phyloP scores from a whole-genome alignment of 2,888 invertebrate species.

The Ennomos quercinarius region DNA sequence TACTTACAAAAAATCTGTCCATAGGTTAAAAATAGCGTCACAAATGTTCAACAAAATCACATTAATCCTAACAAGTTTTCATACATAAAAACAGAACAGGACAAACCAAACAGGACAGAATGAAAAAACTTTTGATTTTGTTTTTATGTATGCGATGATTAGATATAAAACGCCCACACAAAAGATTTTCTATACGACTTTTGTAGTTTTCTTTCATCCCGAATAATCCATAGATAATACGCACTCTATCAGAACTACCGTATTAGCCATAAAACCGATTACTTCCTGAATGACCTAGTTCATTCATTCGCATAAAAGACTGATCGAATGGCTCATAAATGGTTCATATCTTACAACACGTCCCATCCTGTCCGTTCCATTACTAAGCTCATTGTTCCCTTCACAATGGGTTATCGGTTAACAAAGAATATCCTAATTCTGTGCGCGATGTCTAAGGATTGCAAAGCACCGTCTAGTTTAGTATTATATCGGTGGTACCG shows the following conservation, averaged over 20 bases:
- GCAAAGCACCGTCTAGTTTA: not conserved
- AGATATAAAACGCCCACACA: not conserved
- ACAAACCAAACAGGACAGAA: no score
- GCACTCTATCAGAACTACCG: not conserved
- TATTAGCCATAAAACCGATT: constrained; percentile 2
- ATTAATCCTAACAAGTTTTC: no score
- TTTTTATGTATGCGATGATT: no score
- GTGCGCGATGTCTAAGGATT: constrained; percentile 5
- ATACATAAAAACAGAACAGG: no score
- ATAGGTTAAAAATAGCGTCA: no score
- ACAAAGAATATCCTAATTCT: constrained; percentile 19
- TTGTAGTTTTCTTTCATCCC: no score
- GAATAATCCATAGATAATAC: no score
- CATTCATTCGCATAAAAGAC: constrained; percentile 7
- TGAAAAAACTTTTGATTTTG: no score
- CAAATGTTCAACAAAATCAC: no score
- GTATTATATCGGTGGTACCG: not conserved
- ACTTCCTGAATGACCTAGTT: constrained; percentile 1
- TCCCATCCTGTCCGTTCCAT: constrained; percentile 3
- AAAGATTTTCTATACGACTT: not conserved
- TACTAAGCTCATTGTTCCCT: constrained; percentile 1
- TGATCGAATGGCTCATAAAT: constrained; percentile 1
- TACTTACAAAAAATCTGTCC: no score
- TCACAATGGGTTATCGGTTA: constrained; percentile 4
- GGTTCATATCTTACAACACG: constrained; percentile 4